Conservation (phyloP, 2,888 invertebrate genomes). For the Stratiomys singularior region DNA sequence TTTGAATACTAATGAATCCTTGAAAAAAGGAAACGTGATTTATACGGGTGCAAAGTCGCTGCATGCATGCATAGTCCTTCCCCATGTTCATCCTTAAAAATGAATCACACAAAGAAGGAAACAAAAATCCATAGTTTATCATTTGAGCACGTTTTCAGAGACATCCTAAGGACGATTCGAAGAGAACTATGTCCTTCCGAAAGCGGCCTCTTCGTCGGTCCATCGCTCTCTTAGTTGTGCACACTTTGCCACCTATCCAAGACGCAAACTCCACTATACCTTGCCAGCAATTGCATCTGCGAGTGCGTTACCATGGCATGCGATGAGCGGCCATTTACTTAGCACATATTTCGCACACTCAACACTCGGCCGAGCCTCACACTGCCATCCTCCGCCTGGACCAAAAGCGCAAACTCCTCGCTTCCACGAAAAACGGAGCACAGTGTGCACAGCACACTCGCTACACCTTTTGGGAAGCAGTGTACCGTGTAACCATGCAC, state of each 20-base stretch:
- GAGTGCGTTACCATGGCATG: slow-evolving; percentile 44
- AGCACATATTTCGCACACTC: slow-evolving; percentile 42
- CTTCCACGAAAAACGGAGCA: not conserved
- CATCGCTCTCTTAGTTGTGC: not conserved
- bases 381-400: slow-evolving; percentile 37
- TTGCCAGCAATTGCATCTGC: slow-evolving; percentile 26
- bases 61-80: too few species aligned
- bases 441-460: slow-evolving; percentile 7
- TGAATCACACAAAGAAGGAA: too few species aligned
- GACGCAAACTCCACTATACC: slow-evolving; percentile 43
- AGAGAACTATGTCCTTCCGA: slow-evolving; percentile 16
- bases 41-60: too few species aligned
- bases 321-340: slow-evolving; percentile 44
- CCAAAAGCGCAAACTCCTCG: slow-evolving; percentile 42
- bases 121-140: too few species aligned
- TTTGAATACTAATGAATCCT: too few species aligned
- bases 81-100: not conserved
- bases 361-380: slow-evolving; percentile 23
- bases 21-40: too few species aligned
- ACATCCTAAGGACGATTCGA: not conserved
- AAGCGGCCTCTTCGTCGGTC: not conserved
- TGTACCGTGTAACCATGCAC: not conserved
- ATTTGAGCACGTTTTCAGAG: too few species aligned
- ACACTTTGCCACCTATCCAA: too few species aligned
- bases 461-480: slow-evolving; percentile 7